Evolutionary conservation across 1,140 invertebrate species (phyloP), one percentile per base, ranked within the genome.

Genomic region (Pseudomyrmex dendroicus): DNA sequence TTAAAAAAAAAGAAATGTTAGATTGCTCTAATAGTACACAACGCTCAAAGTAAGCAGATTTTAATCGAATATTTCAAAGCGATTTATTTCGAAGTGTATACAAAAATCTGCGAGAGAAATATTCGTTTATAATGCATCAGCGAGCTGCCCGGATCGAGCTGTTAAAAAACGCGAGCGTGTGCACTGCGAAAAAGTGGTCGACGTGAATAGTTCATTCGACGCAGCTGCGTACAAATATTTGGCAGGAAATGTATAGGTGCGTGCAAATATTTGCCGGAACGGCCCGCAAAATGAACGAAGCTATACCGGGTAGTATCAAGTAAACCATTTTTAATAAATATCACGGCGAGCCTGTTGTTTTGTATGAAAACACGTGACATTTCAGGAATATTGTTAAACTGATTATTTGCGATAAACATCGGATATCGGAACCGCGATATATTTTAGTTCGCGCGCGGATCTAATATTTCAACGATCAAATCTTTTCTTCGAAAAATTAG

Each of bases 181-280:
- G 59, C 52, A 67, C 59, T 25, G 62, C 12, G 59, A 67, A 62
- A 82, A 82, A 35, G 73, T 56, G 68, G 35, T 50, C 13, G 13
- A 67, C 50, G 77, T 50, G 73, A 84, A 84, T 80, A 84, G 82
- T 84, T 82, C 66, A 84, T 82, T 66, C 67, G 77, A 73, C 35
- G 46, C 62, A 50, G 56, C 50, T 59, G 64, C 66, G 46, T 68
- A 72, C 76, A 84, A 84, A 84, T 84, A 84, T 84, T 84, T 84
- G 76, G 13, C 9, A 54, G 76, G 64, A 84, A 84, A 84, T 82
- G 35, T 68, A 70, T 84, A 80, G 83, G 76, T 57, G 17, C 56
- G 76, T n/a, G 66, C 63, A 84, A 84, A 84, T 84, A 84, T 84
- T 84, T 84, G 57, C 59, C 20, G 50, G 66, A 35, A 22, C 61